These are phyloP conservation scores for Arenicola marina DNA, from an alignment of 2,888 invertebrate species.

Conservation along the genomic window DNA sequence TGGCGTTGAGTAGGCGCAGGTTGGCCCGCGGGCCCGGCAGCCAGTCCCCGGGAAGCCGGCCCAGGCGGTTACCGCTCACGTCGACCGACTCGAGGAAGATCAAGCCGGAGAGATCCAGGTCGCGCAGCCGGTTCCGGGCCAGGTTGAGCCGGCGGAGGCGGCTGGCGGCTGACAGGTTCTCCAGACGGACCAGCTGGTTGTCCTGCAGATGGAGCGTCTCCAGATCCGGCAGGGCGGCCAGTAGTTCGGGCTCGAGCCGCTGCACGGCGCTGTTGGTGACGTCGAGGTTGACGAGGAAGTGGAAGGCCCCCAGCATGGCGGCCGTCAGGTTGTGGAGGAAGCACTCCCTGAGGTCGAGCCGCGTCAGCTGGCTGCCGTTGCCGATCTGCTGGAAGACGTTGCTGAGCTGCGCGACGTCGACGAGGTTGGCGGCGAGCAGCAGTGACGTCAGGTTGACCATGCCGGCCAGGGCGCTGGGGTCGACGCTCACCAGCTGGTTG, in stretches of 20 bases:
- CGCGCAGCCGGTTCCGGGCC: constrained; percentile 14
- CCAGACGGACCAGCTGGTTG: constrained; percentile 14
- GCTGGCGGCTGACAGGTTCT: constrained; percentile 12
- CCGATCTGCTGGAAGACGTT: constrained; percentile 6
- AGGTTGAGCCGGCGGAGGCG: constrained; percentile 19
- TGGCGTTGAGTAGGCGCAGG: constrained; percentile 23
- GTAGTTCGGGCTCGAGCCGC: constrained; percentile 22
- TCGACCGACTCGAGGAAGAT: constrained; percentile 19
- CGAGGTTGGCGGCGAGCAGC: constrained; percentile 26
- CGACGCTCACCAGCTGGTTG: constrained; percentile 23
- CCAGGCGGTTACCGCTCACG: constrained; percentile 20
- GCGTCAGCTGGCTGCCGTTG: constrained; percentile 14
- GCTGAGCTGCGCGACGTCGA: constrained; percentile 7
- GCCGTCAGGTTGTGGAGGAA: constrained; percentile 23
- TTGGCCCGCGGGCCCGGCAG: constrained; percentile 5
- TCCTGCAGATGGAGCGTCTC: constrained; percentile 23
- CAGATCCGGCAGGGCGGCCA: constrained; percentile 15
- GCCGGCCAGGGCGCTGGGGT: constrained; percentile 18
- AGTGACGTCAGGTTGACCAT: constrained; percentile 29
- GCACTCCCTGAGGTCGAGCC: constrained; percentile 31
- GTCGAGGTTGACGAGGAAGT: constrained; percentile 20
- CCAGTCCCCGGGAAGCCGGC: constrained; percentile 13
- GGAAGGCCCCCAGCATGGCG: constrained; percentile 19
- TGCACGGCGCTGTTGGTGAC: constrained; percentile 25
- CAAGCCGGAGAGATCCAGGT: constrained; percentile 15